Evolutionary conservation across 2,888 invertebrate genomes (phyloP).

Genomic region (Bellardia bayeri): DNA sequence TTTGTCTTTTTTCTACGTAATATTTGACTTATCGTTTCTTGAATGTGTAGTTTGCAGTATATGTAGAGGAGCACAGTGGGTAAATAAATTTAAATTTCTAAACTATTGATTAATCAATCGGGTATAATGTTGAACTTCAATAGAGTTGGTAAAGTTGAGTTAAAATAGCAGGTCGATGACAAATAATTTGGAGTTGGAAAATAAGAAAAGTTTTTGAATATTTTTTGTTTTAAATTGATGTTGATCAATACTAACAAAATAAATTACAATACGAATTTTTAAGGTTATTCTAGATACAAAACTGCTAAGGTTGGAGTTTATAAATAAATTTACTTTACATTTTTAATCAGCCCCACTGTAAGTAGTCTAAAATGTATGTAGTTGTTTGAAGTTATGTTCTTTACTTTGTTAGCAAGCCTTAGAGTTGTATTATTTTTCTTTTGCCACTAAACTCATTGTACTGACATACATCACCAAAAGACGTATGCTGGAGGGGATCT

Average conservation of each 20-base stretch:
- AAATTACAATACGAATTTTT: too few species aligned
- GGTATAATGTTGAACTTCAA: too few species aligned
- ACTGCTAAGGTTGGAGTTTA: too few species aligned
- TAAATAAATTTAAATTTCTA: not conserved
- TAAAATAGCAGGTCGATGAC: too few species aligned
- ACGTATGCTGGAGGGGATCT: slow-evolving; percentile 31
- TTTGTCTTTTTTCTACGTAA: slow-evolving; percentile 12
- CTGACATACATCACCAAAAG: not conserved
- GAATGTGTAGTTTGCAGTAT: not conserved
- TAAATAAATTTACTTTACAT: too few species aligned
- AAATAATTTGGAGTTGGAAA: too few species aligned
- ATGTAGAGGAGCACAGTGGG: not conserved
- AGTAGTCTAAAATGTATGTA: not conserved
- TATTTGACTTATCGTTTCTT: slow-evolving; percentile 46
- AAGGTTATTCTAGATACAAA: too few species aligned
- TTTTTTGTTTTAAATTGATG: too few species aligned
- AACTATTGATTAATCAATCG: too few species aligned
- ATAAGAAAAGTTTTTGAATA: too few species aligned
- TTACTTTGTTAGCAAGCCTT: not conserved
- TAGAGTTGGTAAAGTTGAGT: too few species aligned
- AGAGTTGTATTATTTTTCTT: not conserved
- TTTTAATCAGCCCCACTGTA: not conserved
- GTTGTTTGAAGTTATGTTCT: not conserved
- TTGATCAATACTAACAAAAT: too few species aligned
- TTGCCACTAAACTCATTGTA: not conserved